A percentile compares a stretch with the other conserved stretches of the same genome.
These are phyloP conservation scores for Temnothorax longispinosus DNA, from an alignment of 1,140 invertebrate species.

Conservation along the genomic window DNA sequence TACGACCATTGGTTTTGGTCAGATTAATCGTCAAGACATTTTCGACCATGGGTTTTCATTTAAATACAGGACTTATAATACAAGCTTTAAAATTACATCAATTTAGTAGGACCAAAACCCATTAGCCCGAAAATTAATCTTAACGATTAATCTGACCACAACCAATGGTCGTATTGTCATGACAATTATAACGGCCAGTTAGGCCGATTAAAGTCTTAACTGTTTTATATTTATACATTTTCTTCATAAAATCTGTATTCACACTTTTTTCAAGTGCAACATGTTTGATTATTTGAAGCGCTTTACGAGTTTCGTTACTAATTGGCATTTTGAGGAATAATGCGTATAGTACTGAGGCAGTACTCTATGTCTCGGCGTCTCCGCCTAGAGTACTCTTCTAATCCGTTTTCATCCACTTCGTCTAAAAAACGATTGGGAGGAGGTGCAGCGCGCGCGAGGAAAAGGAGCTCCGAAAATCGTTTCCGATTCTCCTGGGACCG, in stretches of 20 bases:
- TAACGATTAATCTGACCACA: too few species aligned
- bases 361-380: neutral
- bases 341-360: neutral
- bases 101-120: too few species aligned
- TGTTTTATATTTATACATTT: neutral
- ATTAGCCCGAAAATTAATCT: too few species aligned
- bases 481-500: conserved; percentile 70
- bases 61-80: too few species aligned
- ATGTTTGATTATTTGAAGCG: neutral
- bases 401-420: conserved; percentile 53
- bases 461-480: conserved; percentile 62
- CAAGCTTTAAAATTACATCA: too few species aligned
- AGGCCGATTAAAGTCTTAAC: too few species aligned
- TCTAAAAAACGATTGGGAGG: conserved; percentile 50
- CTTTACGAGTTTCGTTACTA: conserved; percentile 7
- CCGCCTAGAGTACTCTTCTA: conserved; percentile 17
- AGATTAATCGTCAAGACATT: too few species aligned
- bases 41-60: too few species aligned
- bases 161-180: too few species aligned
- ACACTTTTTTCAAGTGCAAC: neutral
- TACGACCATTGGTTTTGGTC: too few species aligned
- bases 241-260: neutral
- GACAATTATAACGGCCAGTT: too few species aligned
- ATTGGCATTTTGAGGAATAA: neutral
- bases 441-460: neutral